Evolutionary conservation across 1,140 invertebrate genomes (phyloP).

Genomic region (Radopholus similis): DNA sequence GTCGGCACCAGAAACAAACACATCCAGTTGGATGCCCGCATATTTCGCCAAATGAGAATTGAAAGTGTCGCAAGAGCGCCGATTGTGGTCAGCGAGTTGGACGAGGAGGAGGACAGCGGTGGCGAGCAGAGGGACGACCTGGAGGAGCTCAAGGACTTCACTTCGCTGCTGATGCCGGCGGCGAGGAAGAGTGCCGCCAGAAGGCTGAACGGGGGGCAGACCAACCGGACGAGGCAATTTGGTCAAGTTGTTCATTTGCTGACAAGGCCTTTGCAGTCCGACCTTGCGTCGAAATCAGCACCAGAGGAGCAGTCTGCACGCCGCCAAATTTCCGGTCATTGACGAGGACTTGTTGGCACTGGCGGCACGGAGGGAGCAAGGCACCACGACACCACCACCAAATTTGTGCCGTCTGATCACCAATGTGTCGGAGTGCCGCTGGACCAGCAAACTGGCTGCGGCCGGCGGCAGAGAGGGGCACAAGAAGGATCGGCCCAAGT

Average conservation of each 20-base stretch:
- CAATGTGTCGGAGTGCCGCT: slow-evolving; percentile 14
- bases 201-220: slow-evolving; percentile 2
- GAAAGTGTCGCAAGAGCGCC: no score
- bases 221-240: not conserved
- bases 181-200: slow-evolving; percentile 15
- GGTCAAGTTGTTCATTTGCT: not conserved
- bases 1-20: no score
- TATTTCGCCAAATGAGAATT: no score
- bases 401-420: slow-evolving; percentile 16
- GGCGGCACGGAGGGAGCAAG: not conserved
- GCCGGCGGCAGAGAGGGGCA: not conserved
- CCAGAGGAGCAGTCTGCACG: not conserved
- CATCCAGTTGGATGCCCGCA: no score
- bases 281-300: not conserved
- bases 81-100: not conserved
- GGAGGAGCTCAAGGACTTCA: slow-evolving; percentile 12
- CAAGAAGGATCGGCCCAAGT: not conserved
- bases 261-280: not conserved
- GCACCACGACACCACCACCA: not conserved
- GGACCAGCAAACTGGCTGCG: slow-evolving; percentile 3
- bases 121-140: not conserved
- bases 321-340: slow-evolving; percentile 19
- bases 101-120: not conserved
- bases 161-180: slow-evolving; percentile 13
- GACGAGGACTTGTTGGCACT: slow-evolving; percentile 11